phyloP scores from a whole-genome alignment of 2,113 vertebrate genomes.

The Dipodomys ordii region DNA sequence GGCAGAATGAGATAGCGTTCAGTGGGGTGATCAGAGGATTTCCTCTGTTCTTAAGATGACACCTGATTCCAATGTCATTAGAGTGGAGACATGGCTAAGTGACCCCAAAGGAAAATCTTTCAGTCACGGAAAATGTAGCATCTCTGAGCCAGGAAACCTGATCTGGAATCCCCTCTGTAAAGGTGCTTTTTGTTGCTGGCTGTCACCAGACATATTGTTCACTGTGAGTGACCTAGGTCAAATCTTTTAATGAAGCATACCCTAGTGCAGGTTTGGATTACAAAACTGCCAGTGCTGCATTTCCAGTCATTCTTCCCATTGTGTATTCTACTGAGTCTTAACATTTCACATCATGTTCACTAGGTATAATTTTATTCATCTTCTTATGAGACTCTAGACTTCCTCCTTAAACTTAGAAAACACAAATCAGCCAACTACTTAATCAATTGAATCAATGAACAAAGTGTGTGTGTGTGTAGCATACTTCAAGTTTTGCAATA shows the following conservation, averaged over 20 bases:
- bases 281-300: fast-evolving
- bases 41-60: neutral
- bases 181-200: neutral
- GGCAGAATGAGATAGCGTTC: neutral
- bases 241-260: neutral
- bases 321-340: neutral
- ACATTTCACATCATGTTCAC: neutral
- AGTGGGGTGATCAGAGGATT: neutral
- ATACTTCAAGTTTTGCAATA: neutral
- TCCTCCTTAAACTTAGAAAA: neutral
- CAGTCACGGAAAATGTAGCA: neutral
- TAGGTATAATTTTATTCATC: neutral
- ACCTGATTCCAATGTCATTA: neutral
- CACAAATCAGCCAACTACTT: neutral
- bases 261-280: neutral
- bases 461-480: fast-evolving
- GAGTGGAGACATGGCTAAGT: neutral
- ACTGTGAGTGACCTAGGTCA: neutral
- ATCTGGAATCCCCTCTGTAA: neutral
- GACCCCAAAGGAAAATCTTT: neutral
- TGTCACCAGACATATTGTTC: neutral
- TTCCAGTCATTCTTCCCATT: neutral
- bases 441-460: neutral
- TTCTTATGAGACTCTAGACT: neutral
- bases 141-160: neutral